Evolutionary conservation across 1,140 invertebrate genomes (phyloP).

Genomic region (Probaryconus sp.): DNA sequence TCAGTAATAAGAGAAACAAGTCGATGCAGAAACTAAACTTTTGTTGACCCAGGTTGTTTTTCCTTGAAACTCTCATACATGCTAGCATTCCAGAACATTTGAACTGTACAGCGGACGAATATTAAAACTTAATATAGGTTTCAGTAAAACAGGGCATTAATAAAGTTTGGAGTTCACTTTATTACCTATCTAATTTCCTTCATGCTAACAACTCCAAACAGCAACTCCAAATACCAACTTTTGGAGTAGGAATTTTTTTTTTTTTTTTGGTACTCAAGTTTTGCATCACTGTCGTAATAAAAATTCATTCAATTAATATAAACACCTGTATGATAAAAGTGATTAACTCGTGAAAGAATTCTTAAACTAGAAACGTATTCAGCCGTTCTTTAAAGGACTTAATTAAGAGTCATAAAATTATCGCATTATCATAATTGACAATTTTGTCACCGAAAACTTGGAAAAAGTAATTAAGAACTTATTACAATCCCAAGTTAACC

Average conservation of each 20-base stretch:
- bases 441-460: not conserved
- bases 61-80: not conserved
- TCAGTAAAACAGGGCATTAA: slow-evolving; percentile 41
- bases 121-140: slow-evolving; percentile 52
- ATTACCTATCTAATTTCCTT: slow-evolving; percentile 48
- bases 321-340: slow-evolving; percentile 17
- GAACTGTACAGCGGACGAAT: slow-evolving; percentile 27
- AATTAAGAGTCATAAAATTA: slow-evolving; percentile 38
- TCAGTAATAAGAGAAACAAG: not conserved
- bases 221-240: slow-evolving; percentile 34
- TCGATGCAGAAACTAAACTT: not conserved
- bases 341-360: slow-evolving; percentile 20
- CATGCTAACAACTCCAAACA: slow-evolving; percentile 34
- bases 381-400: slow-evolving; percentile 3
- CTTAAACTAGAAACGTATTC: slow-evolving; percentile 18
- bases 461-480: slow-evolving; percentile 34
- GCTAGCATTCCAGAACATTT: slow-evolving; percentile 16
- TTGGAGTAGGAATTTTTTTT: too few relatives aligned
- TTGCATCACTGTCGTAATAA: slow-evolving; percentile 33
- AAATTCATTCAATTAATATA: slow-evolving; percentile 21
- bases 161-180: slow-evolving; percentile 47
- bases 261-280: slow-evolving; percentile 37
- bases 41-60: slow-evolving; percentile 9
- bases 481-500: slow-evolving; percentile 4
- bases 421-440: slow-evolving; percentile 41